These are phyloP conservation scores for Sinopyrophorus schimmeli DNA, from an alignment of 2,888 invertebrate genomes.

Conservation along the genomic window DNA sequence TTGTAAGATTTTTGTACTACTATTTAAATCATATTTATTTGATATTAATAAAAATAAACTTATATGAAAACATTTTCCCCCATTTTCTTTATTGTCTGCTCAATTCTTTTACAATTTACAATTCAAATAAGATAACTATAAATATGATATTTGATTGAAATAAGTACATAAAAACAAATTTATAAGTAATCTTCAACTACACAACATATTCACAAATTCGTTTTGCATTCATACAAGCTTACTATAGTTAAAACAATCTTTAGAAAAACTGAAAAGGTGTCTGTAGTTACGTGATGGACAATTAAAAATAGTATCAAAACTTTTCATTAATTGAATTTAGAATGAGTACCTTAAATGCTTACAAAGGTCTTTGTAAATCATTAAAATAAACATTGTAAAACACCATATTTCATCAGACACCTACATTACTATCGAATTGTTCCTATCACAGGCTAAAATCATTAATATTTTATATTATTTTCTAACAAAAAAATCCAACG, in stretches of 20 bases:
- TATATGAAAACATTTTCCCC: slow-evolving; percentile 11
- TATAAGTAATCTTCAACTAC: slow-evolving; percentile 10
- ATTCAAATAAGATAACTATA: slow-evolving; percentile 1
- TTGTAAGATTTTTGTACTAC: no score
- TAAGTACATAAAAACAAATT: slow-evolving; percentile 3
- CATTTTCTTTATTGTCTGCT: slow-evolving; percentile 27
- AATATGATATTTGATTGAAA: not conserved
- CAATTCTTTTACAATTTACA: slow-evolving; percentile 17
- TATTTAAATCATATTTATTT: no score
- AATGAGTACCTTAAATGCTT: no score
- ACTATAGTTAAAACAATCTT: slow-evolving; percentile 8
- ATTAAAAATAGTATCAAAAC: no score
- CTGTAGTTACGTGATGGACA: no score
- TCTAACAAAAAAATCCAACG: not conserved
- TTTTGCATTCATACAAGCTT: slow-evolving; percentile 12
- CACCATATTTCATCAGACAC: no score
- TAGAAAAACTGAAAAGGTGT: slow-evolving; percentile 3
- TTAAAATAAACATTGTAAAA: not conserved
- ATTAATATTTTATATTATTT: slow-evolving; percentile 9
- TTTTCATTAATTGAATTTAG: no score
- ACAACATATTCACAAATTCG: slow-evolving; percentile 8
- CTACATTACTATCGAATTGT: slow-evolving; percentile 13
- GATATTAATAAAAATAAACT: no score
- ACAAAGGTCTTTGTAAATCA: no score
- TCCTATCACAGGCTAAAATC: slow-evolving; percentile 25